Conservation (phyloP, 2,113 vertebrate genomes). For the Petaurus breviceps region DNA sequence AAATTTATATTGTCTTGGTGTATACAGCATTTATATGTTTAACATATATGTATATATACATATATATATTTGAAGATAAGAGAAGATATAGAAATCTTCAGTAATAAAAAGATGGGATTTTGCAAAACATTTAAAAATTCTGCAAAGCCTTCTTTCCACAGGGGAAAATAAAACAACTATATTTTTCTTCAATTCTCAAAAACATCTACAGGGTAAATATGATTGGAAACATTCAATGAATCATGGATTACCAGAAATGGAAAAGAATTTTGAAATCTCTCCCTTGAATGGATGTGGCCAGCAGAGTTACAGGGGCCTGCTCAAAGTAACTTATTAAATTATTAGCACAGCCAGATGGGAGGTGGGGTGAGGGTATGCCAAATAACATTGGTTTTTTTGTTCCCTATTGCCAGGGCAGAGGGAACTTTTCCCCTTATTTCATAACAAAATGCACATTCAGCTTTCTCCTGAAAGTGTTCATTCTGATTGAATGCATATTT, state of each 20-base stretch:
- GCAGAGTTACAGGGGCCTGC: background rate
- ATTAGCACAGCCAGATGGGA: background rate
- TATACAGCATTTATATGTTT: no score
- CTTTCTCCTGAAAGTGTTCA: background rate
- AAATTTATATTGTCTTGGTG: no score
- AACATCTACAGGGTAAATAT: background rate
- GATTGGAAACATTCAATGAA: background rate
- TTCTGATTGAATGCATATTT: background rate
- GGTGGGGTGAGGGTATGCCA: background rate
- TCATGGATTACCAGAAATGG: background rate
- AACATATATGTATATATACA: no score
- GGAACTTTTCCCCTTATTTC: background rate
- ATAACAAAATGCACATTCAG: background rate
- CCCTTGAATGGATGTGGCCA: background rate
- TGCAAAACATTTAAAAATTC: no score
- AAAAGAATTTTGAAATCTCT: background rate
- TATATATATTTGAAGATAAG: no score
- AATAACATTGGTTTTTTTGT: background rate
- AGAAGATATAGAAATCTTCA: no score
- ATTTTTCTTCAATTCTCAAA: background rate
- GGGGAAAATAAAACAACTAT: no score
- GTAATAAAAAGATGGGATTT: no score
- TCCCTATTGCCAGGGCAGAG: background rate
- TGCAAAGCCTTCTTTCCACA: no score
- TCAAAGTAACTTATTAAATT: background rate